These are phyloP conservation scores for Molanna angustata DNA, from an alignment of 2,888 invertebrate genomes.

Conservation along the genomic window DNA sequence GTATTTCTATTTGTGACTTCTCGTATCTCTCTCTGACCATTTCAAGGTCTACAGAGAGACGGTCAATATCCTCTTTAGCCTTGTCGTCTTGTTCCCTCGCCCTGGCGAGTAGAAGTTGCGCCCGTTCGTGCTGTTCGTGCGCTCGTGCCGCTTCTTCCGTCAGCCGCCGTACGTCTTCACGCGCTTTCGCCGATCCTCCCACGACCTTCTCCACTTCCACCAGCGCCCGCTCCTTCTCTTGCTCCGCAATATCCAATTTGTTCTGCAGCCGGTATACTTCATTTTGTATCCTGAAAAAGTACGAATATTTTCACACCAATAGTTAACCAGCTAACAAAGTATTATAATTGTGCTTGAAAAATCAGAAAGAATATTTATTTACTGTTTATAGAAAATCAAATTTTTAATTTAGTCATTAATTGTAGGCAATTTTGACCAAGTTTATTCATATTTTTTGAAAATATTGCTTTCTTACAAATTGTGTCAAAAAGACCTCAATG, in stretches of 20 bases:
- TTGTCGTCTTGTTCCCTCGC: conserved; percentile 91
- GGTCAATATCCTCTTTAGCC: conserved; percentile 79
- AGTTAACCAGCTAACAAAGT: too few relatives aligned
- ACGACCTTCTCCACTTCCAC: conserved; percentile 84
- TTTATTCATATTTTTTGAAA: too few relatives aligned
- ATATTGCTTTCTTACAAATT: too few relatives aligned
- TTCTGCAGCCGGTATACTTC: conserved; percentile 87
- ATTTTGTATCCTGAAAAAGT: conserved; percentile 74
- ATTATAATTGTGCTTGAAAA: too few relatives aligned
- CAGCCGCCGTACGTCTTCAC: conserved; percentile 81
- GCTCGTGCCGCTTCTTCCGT: conserved; percentile 83
- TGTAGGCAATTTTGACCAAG: too few relatives aligned
- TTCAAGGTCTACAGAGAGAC: conserved; percentile 75
- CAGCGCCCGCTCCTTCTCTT: conserved; percentile 82
- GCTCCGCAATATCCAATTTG: conserved; percentile 82
- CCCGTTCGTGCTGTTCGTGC: conserved; percentile 87
- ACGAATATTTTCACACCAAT: too few relatives aligned
- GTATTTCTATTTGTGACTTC: conserved; percentile 80
- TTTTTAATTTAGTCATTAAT: too few relatives aligned
- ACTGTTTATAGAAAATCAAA: too few relatives aligned
- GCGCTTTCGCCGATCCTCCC: conserved; percentile 72
- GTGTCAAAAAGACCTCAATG: too few relatives aligned
- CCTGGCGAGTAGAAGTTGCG: conserved; percentile 78
- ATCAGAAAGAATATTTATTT: too few relatives aligned
- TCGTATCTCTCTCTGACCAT: conserved; percentile 87